These are phyloP conservation scores for Acrossocheilus wenchowensis DNA, from an alignment of 2,797 vertebrate species.

Conservation along the genomic window DNA sequence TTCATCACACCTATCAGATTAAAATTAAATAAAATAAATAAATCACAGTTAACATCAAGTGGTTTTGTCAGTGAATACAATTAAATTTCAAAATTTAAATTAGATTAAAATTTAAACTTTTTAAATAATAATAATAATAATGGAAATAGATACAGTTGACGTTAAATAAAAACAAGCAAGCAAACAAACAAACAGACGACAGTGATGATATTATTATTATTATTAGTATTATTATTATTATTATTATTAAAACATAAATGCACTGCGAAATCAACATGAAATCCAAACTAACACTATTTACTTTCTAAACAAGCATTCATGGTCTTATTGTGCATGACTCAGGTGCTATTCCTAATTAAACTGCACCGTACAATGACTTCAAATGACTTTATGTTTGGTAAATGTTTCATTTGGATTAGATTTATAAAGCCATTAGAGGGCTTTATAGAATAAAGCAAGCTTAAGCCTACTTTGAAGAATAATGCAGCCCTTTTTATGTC, in stretches of 20 bases:
- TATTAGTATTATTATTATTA: neutral
- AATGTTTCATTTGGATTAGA: neutral
- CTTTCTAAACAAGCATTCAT: neutral
- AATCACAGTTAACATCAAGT: neutral
- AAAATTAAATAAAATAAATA: neutral
- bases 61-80: neutral
- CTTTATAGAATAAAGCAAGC: neutral
- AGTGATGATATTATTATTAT: too few relatives aligned
- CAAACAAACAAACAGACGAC: too few relatives aligned
- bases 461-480: constrained; percentile 13
- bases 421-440: neutral
- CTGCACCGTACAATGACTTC: neutral
- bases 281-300: neutral
- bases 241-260: neutral
- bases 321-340: too few relatives aligned
- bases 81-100: neutral
- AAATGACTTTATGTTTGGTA: neutral
- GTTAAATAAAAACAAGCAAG: too few relatives aligned
- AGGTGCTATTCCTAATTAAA: neutral
- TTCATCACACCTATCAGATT: neutral
- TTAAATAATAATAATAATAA: neutral
- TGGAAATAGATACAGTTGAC: too few relatives aligned
- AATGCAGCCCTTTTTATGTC: constrained; percentile 26
- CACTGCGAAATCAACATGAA: neutral
- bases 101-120: neutral